A percentile compares a stretch with the other conserved stretches of the same genome.
These are phyloP conservation scores for Aculops lycopersici DNA, from an alignment of 1,140 invertebrate species.

Conservation along the genomic window DNA sequence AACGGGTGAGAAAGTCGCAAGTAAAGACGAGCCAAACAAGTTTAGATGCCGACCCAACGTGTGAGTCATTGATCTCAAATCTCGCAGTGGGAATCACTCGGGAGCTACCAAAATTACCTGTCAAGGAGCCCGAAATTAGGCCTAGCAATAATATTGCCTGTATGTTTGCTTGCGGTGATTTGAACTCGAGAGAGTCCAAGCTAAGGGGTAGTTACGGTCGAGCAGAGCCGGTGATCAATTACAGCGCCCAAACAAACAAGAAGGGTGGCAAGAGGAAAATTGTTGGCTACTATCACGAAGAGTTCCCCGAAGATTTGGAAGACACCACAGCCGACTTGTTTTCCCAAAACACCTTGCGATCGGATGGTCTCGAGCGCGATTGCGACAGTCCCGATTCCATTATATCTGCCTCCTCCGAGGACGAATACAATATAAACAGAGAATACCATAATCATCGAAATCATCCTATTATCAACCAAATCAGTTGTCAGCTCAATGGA, in stretches of 20 bases:
- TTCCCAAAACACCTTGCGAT: too few relatives aligned
- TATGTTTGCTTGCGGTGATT: slow-evolving; percentile 41
- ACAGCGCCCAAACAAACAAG: too few relatives aligned
- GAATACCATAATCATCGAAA: too few relatives aligned
- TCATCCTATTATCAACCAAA: too few relatives aligned
- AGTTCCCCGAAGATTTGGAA: neutral
- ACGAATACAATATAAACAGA: too few relatives aligned
- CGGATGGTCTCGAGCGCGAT: neutral
- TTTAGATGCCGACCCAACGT: too few relatives aligned
- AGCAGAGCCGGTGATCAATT: slow-evolving; percentile 23
- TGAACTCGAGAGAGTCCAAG: slow-evolving; percentile 26
- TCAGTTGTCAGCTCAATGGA: too few relatives aligned
- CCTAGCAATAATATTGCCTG: slow-evolving; percentile 45
- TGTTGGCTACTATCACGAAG: neutral
- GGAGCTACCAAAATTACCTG: slow-evolving; percentile 44
- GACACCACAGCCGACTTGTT: too few relatives aligned
- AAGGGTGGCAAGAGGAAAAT: neutral
- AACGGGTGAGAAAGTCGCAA: slow-evolving; percentile 61
- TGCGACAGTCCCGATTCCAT: slow-evolving; percentile 10
- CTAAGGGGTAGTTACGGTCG: slow-evolving; percentile 41
- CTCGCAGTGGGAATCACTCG: slow-evolving; percentile 26
- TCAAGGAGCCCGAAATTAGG: slow-evolving; percentile 51
- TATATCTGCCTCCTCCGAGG: too few relatives aligned
- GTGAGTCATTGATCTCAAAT: too few relatives aligned
- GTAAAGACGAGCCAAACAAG: too few relatives aligned